Base-by-base conservation (phyloP, 1,140 invertebrate species). In the Catajapyx aquilonaris region DNA sequence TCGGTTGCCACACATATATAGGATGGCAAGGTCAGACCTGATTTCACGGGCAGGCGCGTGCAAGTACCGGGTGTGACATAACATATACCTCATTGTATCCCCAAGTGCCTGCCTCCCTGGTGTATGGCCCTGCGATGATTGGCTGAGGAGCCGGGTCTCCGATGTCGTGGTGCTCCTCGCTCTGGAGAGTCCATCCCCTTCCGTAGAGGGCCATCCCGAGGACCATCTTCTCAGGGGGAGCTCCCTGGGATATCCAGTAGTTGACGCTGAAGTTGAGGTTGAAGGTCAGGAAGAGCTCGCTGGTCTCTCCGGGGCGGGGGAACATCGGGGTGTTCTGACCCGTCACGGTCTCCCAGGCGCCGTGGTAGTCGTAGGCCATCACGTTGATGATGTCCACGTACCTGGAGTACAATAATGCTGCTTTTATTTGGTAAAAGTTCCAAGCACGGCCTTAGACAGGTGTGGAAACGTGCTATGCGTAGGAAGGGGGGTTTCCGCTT, bases 281-380 rank as follows among this genome's bases (percentile, higher is more conserved):
- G n/a, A n/a, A n/a, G n/a, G n/a, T n/a, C n/a, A n/a, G n/a, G n/a
- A n/a, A n/a, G n/a, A 28, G 7, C 35, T 46, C 41, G 7, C 37
- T 44, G 0, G 81, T 84, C 51, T 93, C 87, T 0, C 74, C 66
- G 0, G 80, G 85, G 0, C 81, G 81, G 0, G 84, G 64, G 55
- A 78, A 85, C 2, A 93, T 58, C 0, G 86, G 87, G 0, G 85
- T 85, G 52, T 93, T 93, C 64, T 93, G 86, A 0, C 86, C 80
- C 0, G 87, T 90, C 54, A 84, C 76, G 19, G 79, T 61, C 52
- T 93, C 85, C 85, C 85, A 93, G 59, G 86, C 85, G 5, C 87
- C 86, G 53, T 91, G 85, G 54, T 91, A 85, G 62, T 93, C 88
- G 70, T 76, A 93, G 2, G 86, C 78, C 87, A 94, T 93, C 34